Conservation (phyloP, 2,888 invertebrate species). For the Brachyptera putata region DNA sequence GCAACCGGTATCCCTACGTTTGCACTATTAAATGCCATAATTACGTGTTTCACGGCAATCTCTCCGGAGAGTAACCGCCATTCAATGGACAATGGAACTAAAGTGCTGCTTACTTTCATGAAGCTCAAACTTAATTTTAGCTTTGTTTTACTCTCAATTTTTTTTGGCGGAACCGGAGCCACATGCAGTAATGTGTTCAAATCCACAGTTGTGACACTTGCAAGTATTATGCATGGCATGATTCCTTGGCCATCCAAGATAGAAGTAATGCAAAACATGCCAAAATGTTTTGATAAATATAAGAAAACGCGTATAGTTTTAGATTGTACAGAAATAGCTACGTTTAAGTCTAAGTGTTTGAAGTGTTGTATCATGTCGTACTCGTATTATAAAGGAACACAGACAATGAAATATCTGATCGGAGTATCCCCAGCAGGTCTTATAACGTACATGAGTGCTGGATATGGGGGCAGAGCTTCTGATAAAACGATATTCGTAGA, state of each 20-base stretch:
- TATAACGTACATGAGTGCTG: background rate
- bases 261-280: constrained; percentile 4
- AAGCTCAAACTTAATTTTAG: constrained; percentile 13
- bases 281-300: constrained; percentile 1
- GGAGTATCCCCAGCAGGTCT: constrained; percentile 2
- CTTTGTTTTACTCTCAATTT: background rate
- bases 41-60: background rate
- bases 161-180: background rate
- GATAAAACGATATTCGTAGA: constrained; percentile 3
- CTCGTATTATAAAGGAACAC: background rate
- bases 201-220: background rate
- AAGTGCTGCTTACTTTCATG: background rate
- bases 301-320: background rate
- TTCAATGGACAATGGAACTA: background rate
- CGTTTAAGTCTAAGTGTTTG: background rate
- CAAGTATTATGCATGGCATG: background rate
- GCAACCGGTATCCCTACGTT: background rate
- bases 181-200: constrained; percentile 3
- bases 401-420: background rate
- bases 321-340: constrained; percentile 9
- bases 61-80: background rate
- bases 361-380: constrained; percentile 8
- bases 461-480: constrained; percentile 14
- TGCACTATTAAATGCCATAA: background rate
- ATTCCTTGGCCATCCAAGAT: constrained; percentile 8